Conservation (phyloP, 2,888 invertebrate species). For the Latrodectus elegans region DNA sequence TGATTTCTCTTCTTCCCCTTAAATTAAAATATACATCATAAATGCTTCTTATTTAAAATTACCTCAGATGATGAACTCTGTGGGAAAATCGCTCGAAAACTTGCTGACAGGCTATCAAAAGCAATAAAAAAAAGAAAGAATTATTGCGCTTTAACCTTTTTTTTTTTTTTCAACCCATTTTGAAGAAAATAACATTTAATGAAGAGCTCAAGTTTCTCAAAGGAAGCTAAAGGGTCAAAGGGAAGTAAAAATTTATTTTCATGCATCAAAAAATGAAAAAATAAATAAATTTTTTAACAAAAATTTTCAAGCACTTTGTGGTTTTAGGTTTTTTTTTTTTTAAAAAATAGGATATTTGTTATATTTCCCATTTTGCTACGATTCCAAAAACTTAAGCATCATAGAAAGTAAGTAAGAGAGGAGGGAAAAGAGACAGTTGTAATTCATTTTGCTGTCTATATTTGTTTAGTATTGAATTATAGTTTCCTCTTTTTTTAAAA, state of each 20-base stretch:
- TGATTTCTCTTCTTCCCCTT: too few relatives aligned
- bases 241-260: slow-evolving; percentile 26
- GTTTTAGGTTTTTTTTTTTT: background rate
- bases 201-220: slow-evolving; percentile 50
- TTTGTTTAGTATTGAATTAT: slow-evolving; percentile 66
- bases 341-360: background rate
- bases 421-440: slow-evolving; percentile 4
- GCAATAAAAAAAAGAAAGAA: background rate
- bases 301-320: background rate
- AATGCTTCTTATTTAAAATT: background rate
- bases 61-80: background rate
- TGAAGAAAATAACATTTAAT: slow-evolving; percentile 47
- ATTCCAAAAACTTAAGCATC: background rate
- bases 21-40: too few relatives aligned
- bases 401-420: too few relatives aligned
- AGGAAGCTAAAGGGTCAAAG: slow-evolving; percentile 53
- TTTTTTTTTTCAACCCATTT: slow-evolving; percentile 13
- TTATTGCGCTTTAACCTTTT: background rate
- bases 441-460: slow-evolving; percentile 59
- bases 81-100: slow-evolving; percentile 2
- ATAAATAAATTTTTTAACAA: slow-evolving; percentile 21
- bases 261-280: background rate
- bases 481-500: slow-evolving; percentile 35
- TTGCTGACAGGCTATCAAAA: background rate
- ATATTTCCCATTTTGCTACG: slow-evolving; percentile 8